Conservation (phyloP, 2,888 invertebrate species). For the Eugnorisma glareosa region DNA sequence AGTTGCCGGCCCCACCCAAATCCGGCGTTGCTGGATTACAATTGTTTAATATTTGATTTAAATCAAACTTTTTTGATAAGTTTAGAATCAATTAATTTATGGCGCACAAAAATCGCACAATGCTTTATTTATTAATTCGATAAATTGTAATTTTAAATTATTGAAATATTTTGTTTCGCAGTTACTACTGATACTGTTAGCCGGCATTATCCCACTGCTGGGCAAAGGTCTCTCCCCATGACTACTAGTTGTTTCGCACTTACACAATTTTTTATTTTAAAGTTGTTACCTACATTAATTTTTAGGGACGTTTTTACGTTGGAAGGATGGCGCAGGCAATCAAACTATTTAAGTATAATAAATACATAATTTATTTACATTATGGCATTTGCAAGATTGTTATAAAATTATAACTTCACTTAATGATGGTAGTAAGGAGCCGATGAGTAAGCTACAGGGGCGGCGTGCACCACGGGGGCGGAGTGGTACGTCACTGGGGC, state of each 20-base stretch:
- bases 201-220: too few species aligned
- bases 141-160: background rate
- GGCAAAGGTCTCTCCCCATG: too few species aligned
- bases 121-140: background rate
- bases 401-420: slow-evolving; percentile 40
- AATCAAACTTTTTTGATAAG: slow-evolving; percentile 3
- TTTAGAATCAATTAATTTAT: background rate
- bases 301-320: background rate
- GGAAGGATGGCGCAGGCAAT: slow-evolving; percentile 6
- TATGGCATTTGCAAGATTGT: slow-evolving; percentile 70
- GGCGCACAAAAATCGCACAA: slow-evolving; percentile 5
- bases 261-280: background rate
- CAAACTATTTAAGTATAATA: slow-evolving; percentile 60
- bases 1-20: slow-evolving; percentile 78
- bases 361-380: slow-evolving; percentile 79
- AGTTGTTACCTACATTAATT: background rate
- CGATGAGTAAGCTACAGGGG: slow-evolving; percentile 67
- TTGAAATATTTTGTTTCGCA: background rate
- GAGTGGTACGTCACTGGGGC: slow-evolving; percentile 54
- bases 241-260: background rate
- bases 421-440: slow-evolving; percentile 77
- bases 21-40: slow-evolving; percentile 81
- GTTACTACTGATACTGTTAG: too few species aligned
- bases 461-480: slow-evolving; percentile 64
- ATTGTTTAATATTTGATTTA: slow-evolving; percentile 80